Conservation (phyloP, 2,113 vertebrate species). For the Pygoscelis adeliae region DNA sequence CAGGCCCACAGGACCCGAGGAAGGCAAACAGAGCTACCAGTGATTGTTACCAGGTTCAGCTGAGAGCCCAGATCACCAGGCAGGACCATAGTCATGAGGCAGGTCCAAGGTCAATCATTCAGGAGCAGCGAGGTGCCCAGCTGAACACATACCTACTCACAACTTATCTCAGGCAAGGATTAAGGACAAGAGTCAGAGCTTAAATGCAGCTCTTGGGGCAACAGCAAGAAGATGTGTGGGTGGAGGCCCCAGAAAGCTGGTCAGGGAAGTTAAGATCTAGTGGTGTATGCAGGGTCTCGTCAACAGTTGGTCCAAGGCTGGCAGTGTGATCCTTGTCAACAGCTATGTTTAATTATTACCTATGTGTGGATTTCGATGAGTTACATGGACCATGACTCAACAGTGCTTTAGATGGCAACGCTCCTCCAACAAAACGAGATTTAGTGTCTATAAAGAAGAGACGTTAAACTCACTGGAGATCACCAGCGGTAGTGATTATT, state of each 20-base stretch:
- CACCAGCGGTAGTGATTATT: neutral
- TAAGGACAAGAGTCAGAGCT: neutral
- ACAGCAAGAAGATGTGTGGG: neutral
- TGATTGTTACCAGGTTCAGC: neutral
- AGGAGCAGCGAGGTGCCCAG: neutral
- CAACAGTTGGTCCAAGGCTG: neutral
- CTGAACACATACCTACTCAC: neutral
- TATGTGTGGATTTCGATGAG: neutral
- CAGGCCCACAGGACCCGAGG: neutral
- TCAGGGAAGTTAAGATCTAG: neutral
- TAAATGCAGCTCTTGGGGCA: neutral
- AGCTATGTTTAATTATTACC: neutral
- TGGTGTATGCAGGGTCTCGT: fast-evolving
- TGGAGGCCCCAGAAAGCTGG: neutral
- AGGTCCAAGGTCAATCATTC: neutral
- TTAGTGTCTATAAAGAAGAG: neutral
- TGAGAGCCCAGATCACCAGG: neutral
- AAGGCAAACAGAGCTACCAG: neutral
- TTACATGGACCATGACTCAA: neutral
- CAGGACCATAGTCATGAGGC: neutral
- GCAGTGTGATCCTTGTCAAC: neutral
- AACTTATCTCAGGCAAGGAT: neutral
- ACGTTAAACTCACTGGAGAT: neutral
- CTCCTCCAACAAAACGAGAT: neutral
- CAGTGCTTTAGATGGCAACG: neutral